Percentiles rank a stretch among this genome's conserved stretches.
These are phyloP conservation scores for Theonella swinhoei DNA, from an alignment of 37 sponge, comb jelly and placozoan genomes.

Conservation along the genomic window DNA sequence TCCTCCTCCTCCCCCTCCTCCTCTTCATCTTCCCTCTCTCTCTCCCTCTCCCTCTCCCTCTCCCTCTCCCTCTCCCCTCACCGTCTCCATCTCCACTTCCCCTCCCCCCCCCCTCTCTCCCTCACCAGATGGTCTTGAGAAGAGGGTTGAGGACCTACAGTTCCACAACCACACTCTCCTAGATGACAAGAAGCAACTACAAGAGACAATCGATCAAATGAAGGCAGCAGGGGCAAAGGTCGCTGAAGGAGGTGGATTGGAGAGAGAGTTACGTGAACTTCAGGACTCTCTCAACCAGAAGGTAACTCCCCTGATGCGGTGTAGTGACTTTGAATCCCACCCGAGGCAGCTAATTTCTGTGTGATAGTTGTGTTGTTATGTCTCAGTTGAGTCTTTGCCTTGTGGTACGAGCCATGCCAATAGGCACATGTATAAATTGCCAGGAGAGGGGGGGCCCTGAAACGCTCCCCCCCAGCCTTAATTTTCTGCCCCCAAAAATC, in stretches of 20 bases:
- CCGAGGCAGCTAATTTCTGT: no score
- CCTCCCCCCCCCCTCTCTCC: neutral
- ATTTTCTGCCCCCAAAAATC: no score
- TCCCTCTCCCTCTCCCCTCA: no score
- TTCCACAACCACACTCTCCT: slow-evolving; percentile 20
- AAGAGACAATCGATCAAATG: neutral
- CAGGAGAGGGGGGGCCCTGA: no score
- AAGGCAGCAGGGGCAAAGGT: neutral
- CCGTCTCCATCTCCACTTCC: no score
- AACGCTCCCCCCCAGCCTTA: no score
- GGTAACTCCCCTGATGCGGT: neutral
- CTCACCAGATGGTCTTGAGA: neutral
- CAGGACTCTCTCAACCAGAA: neutral
- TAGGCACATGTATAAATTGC: no score
- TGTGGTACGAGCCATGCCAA: no score
- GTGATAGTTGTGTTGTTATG: neutral
- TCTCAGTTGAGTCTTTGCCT: no score
- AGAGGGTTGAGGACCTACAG: neutral
- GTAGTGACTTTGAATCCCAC: neutral
- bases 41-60: no score
- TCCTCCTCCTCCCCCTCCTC: no score
- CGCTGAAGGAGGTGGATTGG: neutral
- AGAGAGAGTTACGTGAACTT: neutral
- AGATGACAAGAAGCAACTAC: slow-evolving; percentile 14
- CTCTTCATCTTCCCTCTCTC: no score